Evolutionary conservation across 2,888 invertebrate genomes (phyloP).

Genomic region (Neocrepidodera transversa): DNA sequence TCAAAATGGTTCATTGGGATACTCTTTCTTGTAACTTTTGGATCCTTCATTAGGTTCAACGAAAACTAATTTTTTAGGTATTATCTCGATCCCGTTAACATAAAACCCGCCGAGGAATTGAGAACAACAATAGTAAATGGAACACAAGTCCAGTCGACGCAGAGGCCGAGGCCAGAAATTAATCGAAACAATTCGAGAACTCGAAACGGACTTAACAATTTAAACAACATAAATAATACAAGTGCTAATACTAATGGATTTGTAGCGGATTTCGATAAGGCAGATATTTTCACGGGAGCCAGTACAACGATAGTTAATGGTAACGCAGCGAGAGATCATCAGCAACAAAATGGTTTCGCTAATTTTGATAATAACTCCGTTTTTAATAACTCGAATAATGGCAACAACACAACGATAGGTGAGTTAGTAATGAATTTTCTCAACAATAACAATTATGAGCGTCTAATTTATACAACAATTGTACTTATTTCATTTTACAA

Average conservation of each 20-base stretch:
- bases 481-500: too few species aligned
- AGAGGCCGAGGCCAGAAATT: conserved; percentile 48
- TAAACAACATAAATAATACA: conserved; percentile 17
- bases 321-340: conserved; percentile 34
- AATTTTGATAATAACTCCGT: conserved; percentile 77
- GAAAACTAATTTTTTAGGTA: conserved; percentile 48
- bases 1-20: too few species aligned
- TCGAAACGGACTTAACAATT: conserved; percentile 18
- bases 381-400: conserved; percentile 61
- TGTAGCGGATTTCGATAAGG: conserved; percentile 75
- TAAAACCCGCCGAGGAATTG: conserved; percentile 31
- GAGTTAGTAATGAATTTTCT: conserved; percentile 14
- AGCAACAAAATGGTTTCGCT: conserved; percentile 63
- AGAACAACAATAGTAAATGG: conserved; percentile 48
- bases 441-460: too few species aligned
- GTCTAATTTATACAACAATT: too few species aligned
- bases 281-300: conserved; percentile 69
- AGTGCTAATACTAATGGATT: conserved; percentile 55
- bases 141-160: conserved; percentile 36
- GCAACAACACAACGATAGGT: conserved; percentile 30
- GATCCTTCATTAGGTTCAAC: too few species aligned
- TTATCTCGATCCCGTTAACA: conserved; percentile 53
- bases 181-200: conserved; percentile 37
- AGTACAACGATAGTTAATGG: conserved; percentile 22
- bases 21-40: too few species aligned